phyloP scores from a whole-genome alignment of 2,888 invertebrate genomes.

The Horisme vitalbata region DNA sequence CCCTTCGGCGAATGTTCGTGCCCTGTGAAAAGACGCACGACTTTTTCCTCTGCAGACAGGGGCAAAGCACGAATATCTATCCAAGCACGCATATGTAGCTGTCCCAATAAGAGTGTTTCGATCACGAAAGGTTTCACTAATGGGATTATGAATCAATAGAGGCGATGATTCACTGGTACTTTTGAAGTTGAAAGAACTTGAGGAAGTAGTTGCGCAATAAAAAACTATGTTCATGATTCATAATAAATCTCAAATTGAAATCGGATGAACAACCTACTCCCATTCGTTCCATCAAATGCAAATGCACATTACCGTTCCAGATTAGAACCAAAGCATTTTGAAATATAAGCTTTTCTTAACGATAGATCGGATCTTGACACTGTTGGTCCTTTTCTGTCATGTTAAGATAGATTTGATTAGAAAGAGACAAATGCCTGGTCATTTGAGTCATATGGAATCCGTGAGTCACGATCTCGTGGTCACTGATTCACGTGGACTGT shows the following conservation, averaged over 20 bases:
- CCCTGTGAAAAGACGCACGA: too few relatives aligned
- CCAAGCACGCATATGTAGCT: too few relatives aligned
- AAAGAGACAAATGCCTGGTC: constrained; percentile 37
- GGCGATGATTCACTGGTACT: constrained; percentile 17
- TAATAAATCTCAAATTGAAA: constrained; percentile 15
- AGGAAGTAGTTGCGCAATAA: constrained; percentile 27
- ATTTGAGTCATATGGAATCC: constrained; percentile 50
- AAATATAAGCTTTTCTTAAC: constrained; percentile 26
- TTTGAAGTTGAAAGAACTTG: constrained; percentile 7
- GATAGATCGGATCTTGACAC: constrained; percentile 24
- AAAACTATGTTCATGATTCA: constrained; percentile 28
- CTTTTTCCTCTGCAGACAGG: too few relatives aligned
- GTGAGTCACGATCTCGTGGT: constrained; percentile 61
- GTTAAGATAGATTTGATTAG: constrained; percentile 28
- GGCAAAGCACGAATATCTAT: too few relatives aligned
- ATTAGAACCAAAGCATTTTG: constrained; percentile 48
- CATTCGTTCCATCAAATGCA: constrained; percentile 42
- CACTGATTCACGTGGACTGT: constrained; percentile 64
- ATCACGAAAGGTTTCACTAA: too few relatives aligned
- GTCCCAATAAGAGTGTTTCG: too few relatives aligned
- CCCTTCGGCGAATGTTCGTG: neutral
- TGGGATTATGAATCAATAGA: constrained; percentile 1
- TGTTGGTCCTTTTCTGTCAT: constrained; percentile 31
- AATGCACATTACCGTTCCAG: constrained; percentile 39
- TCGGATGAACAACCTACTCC: constrained; percentile 29